Evolutionary conservation across 2,888 invertebrate genomes (phyloP).

Genomic region (Torymus texanus): DNA sequence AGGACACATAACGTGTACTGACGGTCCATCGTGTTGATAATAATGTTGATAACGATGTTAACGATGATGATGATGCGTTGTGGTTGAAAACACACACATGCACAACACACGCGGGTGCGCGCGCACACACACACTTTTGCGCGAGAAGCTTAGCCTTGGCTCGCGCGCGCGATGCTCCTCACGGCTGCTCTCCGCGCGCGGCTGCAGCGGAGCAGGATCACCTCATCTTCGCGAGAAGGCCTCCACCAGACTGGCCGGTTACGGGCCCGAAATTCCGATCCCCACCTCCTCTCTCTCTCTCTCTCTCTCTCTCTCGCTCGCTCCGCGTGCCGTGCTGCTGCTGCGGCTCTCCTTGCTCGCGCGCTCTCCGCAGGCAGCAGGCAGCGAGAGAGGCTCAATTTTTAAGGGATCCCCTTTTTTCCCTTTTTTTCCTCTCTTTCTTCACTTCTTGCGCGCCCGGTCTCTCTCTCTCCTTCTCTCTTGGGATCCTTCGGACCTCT

Average conservation of each 20-base stretch:
- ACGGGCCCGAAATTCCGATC: slow-evolving; percentile 75
- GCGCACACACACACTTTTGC: slow-evolving; percentile 29
- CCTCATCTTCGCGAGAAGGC: slow-evolving; percentile 73
- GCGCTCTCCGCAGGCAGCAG: slow-evolving; percentile 11
- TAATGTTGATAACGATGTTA: no score
- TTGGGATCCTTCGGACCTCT: slow-evolving; percentile 32
- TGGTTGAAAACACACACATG: no score
- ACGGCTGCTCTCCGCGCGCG: slow-evolving; percentile 30
- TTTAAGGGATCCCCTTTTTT: slow-evolving; percentile 73
- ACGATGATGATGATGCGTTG: no score
- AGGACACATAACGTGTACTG: slow-evolving; percentile 74
- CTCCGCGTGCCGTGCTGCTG: slow-evolving; percentile 19
- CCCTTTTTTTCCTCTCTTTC: slow-evolving; percentile 62
- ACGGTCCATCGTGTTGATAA: slow-evolving; percentile 67
- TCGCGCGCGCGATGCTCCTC: slow-evolving; percentile 4
- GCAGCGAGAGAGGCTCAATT: slow-evolving; percentile 65
- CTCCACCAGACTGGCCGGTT: slow-evolving; percentile 74
- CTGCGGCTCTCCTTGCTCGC: slow-evolving; percentile 26
- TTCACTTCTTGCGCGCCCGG: slow-evolving; percentile 65
- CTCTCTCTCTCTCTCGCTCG: slow-evolving; percentile 32
- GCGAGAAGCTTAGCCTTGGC: slow-evolving; percentile 54
- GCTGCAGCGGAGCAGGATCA: slow-evolving; percentile 60
- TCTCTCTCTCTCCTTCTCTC: slow-evolving; percentile 48
- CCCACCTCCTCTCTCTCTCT: slow-evolving; percentile 67
- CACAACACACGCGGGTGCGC: no score